phyloP scores from a whole-genome alignment of 2,113 vertebrate species.

The Esox niger region DNA sequence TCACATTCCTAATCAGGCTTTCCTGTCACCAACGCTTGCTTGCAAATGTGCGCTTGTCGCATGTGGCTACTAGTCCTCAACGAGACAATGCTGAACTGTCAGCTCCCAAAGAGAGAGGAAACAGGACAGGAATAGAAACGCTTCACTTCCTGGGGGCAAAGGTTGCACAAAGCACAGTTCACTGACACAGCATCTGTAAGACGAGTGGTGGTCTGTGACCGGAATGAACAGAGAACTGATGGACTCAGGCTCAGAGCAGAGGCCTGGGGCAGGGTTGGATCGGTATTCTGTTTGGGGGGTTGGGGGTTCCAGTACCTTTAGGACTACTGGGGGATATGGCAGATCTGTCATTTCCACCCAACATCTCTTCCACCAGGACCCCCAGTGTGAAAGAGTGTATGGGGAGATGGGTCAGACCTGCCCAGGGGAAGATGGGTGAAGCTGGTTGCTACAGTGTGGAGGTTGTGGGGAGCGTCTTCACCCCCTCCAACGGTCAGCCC shows the following conservation, averaged over 20 bases:
- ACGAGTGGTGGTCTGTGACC: constrained; percentile 55
- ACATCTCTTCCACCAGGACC: constrained; percentile 58
- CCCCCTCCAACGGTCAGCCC: background rate
- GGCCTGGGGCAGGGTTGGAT: constrained; percentile 54
- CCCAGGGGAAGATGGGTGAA: constrained; percentile 35
- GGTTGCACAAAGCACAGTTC: constrained; percentile 25
- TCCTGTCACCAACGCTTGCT: no score
- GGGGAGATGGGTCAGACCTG: constrained; percentile 45
- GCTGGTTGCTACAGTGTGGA: constrained; percentile 1
- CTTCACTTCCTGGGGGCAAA: background rate
- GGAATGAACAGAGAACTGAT: constrained; percentile 77
- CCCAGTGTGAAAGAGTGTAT: constrained; percentile 35
- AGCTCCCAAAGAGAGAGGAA: background rate
- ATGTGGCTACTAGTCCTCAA: no score
- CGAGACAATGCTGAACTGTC: no score
- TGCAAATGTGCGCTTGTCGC: no score
- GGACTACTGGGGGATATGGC: constrained; percentile 25
- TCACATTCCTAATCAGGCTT: background rate
- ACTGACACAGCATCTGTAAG: constrained; percentile 15
- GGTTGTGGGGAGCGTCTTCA: background rate
- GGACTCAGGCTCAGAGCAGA: constrained; percentile 65
- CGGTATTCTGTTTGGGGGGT: constrained; percentile 36
- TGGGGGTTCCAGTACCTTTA: constrained; percentile 44
- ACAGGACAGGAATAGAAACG: background rate
- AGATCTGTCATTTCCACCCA: constrained; percentile 66